These are phyloP conservation scores for Asobara japonica DNA, from an alignment of 1,140 invertebrate genomes.

Conservation along the genomic window DNA sequence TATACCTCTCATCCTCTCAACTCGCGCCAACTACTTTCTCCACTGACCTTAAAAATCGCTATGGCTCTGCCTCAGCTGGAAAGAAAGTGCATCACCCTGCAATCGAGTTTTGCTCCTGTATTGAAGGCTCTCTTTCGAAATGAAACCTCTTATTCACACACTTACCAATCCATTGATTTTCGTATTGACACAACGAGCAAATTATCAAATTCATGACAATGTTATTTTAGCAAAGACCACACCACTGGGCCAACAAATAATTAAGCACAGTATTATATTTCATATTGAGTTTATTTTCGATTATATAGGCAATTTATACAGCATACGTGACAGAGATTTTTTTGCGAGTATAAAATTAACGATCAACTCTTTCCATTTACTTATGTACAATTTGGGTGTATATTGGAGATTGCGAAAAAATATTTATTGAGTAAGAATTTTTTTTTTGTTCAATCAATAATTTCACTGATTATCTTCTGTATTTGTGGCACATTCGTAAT, in stretches of 20 bases:
- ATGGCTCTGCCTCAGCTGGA: slow-evolving; percentile 28
- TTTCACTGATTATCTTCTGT: neutral
- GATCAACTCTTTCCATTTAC: neutral
- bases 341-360: neutral
- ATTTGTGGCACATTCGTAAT: slow-evolving; percentile 17
- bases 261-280: neutral
- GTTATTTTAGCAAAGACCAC: neutral
- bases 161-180: neutral
- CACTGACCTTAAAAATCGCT: slow-evolving; percentile 50
- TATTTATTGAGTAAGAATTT: neutral
- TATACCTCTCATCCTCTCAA: neutral
- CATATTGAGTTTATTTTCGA: neutral
- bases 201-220: neutral
- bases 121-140: slow-evolving; percentile 21
- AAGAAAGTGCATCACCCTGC: slow-evolving; percentile 52
- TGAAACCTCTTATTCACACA: neutral
- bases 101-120: too few species aligned
- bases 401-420: neutral
- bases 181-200: neutral
- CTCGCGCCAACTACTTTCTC: slow-evolving; percentile 46
- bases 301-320: slow-evolving; percentile 7
- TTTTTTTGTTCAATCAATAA: neutral
- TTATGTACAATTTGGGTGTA: slow-evolving; percentile 18
- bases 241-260: neutral
- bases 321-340: neutral